Conservation (phyloP, 2,888 invertebrate genomes). For the Drosophila helvetica region DNA sequence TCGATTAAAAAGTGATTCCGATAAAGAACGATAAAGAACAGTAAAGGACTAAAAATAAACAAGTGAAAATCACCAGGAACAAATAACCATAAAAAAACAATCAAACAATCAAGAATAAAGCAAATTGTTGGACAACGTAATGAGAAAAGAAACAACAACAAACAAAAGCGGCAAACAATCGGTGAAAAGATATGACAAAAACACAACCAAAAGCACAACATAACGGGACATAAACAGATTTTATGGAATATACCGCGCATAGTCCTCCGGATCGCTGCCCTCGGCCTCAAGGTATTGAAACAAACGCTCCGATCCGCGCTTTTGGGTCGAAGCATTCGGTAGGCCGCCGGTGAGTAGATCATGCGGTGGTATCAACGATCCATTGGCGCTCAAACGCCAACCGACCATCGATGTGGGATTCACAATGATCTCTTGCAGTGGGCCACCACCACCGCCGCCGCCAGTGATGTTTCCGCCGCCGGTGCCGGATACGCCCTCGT, state of each 20-base stretch:
- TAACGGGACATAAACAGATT: background rate
- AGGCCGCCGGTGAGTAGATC: constrained; percentile 82
- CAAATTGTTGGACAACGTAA: constrained; percentile 21
- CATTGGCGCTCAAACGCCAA: constrained; percentile 83
- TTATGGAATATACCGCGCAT: constrained; percentile 81
- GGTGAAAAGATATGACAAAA: constrained; percentile 1
- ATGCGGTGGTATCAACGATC: constrained; percentile 83
- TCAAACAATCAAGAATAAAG: constrained; percentile 4
- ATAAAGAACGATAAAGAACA: constrained; percentile 7
- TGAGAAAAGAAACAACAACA: constrained; percentile 4
- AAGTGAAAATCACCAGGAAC: background rate
- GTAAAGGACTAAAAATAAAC: background rate
- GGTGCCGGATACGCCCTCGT: constrained; percentile 69
- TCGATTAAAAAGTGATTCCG: constrained; percentile 8
- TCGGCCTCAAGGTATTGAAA: constrained; percentile 91
- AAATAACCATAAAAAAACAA: background rate
- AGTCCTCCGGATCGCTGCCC: constrained; percentile 87
- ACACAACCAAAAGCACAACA: constrained; percentile 17
- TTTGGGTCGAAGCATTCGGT: constrained; percentile 83
- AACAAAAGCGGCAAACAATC: background rate
- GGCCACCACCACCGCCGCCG: constrained; percentile 73
- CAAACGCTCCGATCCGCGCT: constrained; percentile 88
- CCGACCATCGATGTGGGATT: constrained; percentile 84
- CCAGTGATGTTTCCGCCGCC: constrained; percentile 62
- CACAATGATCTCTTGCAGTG: constrained; percentile 83